Evolutionary conservation across 1,140 invertebrate species (phyloP), one percentile per base, ranked within the genome.

Genomic region (Drosophila athabasca): DNA sequence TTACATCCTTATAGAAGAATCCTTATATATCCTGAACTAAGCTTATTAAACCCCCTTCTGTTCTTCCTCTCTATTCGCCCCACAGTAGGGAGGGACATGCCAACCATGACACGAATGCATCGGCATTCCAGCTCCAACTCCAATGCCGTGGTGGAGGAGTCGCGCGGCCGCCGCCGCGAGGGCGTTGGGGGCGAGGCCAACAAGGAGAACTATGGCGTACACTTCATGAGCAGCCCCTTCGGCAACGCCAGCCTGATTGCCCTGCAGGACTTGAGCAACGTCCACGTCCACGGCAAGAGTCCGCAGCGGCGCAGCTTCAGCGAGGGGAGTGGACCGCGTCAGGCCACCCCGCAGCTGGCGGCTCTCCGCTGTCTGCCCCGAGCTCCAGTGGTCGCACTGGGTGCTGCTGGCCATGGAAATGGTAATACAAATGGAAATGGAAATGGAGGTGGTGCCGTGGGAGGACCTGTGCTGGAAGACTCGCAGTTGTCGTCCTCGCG

Each of bases 201-300:
- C 54, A 91, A 91, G 60, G 90, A 91, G 62, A 91, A 91, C 58
- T 91, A 85, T 19, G 90, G 90, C 8, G 82, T 91, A 0, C 90
- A 91, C 59, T 91, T 90, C 31, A 79, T 90, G 79, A 88, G 83
- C 67, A 91, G 87, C 29, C 79, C 90, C 7, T 91, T 88, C 15
- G 90, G 90, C 39, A 91, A 91, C 29, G 89, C 82, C 41, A 90
- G 85, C 22, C 70, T 91, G 24, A 91, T 90, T 35, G 90, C 90
- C 0, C 61, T 91, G 9, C 90, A 91, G 67, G 90, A 91, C 53
- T 71, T 91, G 39, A 91, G 90, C 80, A 91, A 91, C 54, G 82
- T 87, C 39, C 83, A 82, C 2, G 82, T 87, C 43, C 78, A 82
- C 3, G 83, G 85, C 19, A 90, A 91, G 61, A 91, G 90, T 78